Evolutionary conservation across 2,113 vertebrate genomes (phyloP).

Genomic region (Cyanoderma ruficeps): DNA sequence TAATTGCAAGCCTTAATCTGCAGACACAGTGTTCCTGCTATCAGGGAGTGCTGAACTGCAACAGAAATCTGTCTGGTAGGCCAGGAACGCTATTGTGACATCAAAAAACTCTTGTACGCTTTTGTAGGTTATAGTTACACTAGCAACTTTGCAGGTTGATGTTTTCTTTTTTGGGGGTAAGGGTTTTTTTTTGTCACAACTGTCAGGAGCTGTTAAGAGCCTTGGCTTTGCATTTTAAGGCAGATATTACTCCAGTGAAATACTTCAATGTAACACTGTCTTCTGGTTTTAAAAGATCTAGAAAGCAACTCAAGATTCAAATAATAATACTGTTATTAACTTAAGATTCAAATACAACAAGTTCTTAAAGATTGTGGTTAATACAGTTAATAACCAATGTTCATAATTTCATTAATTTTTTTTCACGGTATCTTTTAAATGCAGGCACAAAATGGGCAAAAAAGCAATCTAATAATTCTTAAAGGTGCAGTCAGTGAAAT

Average conservation of each 20-base stretch:
- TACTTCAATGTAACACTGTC: neutral
- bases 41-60: neutral
- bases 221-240: neutral
- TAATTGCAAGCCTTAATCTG: neutral
- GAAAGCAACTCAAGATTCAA: neutral
- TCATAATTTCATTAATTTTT: neutral
- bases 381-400: neutral
- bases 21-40: neutral
- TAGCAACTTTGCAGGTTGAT: neutral
- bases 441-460: neutral
- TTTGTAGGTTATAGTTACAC: neutral
- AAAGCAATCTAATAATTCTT: neutral
- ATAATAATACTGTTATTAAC: neutral
- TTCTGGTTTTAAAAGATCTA: neutral
- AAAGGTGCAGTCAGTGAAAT: neutral
- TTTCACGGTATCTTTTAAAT: neutral
- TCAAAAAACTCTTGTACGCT: neutral
- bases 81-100: neutral
- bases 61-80: neutral
- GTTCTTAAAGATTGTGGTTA: neutral
- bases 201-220: neutral
- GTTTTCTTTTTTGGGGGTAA: fast-evolving
- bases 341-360: neutral
- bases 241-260: neutral
- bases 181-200: neutral